phyloP scores from a whole-genome alignment of 2,113 vertebrate genomes.

The Halcyon malimbica region DNA sequence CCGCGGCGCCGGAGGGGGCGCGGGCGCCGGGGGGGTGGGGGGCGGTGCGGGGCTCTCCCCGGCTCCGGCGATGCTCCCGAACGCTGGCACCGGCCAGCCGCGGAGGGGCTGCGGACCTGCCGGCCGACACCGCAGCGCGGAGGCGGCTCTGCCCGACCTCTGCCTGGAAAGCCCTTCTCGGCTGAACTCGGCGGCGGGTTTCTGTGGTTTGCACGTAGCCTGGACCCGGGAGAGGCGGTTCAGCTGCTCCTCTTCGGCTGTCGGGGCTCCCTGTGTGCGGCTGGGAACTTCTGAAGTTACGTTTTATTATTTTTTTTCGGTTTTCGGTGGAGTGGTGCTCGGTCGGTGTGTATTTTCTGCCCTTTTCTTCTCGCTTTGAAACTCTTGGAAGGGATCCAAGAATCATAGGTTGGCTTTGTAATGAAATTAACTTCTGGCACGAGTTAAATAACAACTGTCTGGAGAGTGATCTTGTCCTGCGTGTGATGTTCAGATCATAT shows the following conservation, averaged over 20 bases:
- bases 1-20: too few species aligned
- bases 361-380: neutral
- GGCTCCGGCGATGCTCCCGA: too few species aligned
- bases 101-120: neutral
- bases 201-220: neutral
- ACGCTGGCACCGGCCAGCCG: neutral
- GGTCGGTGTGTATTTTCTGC: neutral
- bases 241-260: fast-evolving
- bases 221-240: too few species aligned
- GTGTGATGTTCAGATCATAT: neutral
- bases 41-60: neutral
- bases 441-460: neutral
- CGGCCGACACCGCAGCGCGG: neutral
- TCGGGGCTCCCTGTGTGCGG: fast-evolving
- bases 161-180: neutral
- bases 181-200: neutral
- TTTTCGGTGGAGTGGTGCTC: neutral
- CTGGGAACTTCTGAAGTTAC: neutral
- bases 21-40: neutral
- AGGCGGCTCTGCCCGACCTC: neutral
- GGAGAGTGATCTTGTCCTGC: neutral
- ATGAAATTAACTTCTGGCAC: neutral
- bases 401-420: neutral
- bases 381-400: neutral
- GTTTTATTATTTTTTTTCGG: too few species aligned